These are phyloP conservation scores for Montipora capitata DNA, from an alignment of 92 coral and sea anemone genomes.

Conservation along the genomic window DNA sequence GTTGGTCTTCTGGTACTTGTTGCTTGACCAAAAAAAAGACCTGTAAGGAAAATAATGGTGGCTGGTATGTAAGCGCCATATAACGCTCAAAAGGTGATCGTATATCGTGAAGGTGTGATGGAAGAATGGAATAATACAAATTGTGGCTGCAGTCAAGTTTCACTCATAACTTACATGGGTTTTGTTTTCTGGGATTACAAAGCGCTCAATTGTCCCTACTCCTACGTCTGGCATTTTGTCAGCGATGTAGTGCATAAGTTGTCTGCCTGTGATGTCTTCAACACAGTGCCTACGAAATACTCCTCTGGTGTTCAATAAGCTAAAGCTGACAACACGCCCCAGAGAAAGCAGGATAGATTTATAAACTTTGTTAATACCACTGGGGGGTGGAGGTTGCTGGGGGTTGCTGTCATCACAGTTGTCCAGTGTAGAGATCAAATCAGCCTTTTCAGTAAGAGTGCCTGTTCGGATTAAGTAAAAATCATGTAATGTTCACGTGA, in stretches of 20 bases:
- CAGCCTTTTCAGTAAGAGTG: not conserved
- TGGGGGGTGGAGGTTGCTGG: not conserved
- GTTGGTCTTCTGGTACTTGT: not conserved
- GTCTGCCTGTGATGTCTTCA: not conserved
- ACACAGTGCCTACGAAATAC: constrained; percentile 1
- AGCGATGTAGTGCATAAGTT: not conserved
- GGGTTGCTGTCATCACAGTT: not conserved
- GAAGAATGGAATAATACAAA: not conserved
- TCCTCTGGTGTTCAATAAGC: not conserved
- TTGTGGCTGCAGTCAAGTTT: not conserved
- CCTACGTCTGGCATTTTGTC: not conserved
- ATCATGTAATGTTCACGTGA: not conserved
- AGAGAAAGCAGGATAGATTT: not conserved
- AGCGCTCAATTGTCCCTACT: not conserved
- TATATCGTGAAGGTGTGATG: not conserved
- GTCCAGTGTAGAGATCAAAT: not conserved
- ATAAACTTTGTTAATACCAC: not conserved
- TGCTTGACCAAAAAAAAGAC: not conserved
- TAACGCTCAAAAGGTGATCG: not conserved
- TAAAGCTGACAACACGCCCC: not conserved
- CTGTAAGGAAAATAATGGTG: not conserved
- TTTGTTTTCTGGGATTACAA: not conserved
- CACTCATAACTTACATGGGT: not conserved
- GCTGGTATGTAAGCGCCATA: not conserved
- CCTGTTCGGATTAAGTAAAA: not conserved